phyloP scores from a whole-genome alignment of 2,797 vertebrate species.

The Anguilla marmorata region DNA sequence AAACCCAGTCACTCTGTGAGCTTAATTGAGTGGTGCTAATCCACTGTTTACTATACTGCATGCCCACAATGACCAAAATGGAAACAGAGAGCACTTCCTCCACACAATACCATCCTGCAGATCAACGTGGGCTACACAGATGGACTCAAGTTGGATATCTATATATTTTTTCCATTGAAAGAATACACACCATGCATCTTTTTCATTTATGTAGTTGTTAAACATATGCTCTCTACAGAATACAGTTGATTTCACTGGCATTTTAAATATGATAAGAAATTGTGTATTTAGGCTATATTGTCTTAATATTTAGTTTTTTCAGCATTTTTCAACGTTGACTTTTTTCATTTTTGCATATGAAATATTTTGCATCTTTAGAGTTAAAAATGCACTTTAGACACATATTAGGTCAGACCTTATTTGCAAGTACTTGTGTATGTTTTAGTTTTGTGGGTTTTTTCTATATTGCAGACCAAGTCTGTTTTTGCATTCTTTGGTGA shows the following conservation, averaged over 20 bases:
- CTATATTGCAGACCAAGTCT: slow-evolving; percentile 18
- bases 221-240: background rate
- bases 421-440: slow-evolving; percentile 34
- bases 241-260: background rate
- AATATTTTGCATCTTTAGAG: background rate
- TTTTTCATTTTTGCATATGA: background rate
- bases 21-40: slow-evolving; percentile 46
- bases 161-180: background rate
- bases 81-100: slow-evolving; percentile 7
- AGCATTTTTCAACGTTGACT: background rate
- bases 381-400: background rate
- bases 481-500: slow-evolving; percentile 30
- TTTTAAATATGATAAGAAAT: background rate
- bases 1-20: slow-evolving; percentile 37
- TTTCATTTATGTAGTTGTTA: background rate
- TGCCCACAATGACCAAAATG: slow-evolving; percentile 28
- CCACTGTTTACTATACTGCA: slow-evolving; percentile 38
- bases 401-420: slow-evolving; percentile 27
- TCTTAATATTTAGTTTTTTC: background rate
- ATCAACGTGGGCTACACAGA: background rate
- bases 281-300: background rate
- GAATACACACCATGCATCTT: background rate
- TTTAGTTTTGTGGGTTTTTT: background rate
- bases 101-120: background rate
- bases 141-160: background rate